These are phyloP conservation scores for Trachelus troglodyta DNA, from an alignment of 2,888 invertebrate species.

Conservation along the genomic window DNA sequence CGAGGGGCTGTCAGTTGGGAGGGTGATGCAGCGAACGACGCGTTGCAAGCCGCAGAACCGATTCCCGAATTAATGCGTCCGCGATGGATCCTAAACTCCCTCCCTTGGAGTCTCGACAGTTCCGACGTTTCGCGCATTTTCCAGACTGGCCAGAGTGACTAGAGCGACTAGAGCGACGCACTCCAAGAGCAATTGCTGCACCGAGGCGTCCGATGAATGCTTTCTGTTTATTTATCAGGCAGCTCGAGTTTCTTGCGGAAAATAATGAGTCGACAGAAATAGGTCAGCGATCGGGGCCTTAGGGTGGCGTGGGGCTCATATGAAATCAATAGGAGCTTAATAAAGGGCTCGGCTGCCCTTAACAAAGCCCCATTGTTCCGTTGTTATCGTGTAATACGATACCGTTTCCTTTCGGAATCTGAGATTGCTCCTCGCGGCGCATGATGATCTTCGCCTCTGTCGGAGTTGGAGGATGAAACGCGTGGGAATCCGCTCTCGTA, in stretches of 20 bases:
- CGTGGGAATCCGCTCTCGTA: too few species aligned
- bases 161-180: too few species aligned
- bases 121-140: too few species aligned
- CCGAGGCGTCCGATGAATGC: too few species aligned
- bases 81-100: too few species aligned
- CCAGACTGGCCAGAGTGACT: too few species aligned
- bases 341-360: constrained; percentile 42
- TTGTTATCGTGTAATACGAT: constrained; percentile 53
- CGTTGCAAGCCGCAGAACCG: neutral
- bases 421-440: constrained; percentile 3
- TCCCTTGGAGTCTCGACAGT: too few species aligned
- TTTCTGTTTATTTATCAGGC: neutral
- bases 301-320: constrained; percentile 34
- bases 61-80: neutral
- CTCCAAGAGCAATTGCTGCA: too few species aligned
- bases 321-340: constrained; percentile 46
- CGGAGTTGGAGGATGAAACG: too few species aligned
- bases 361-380: constrained; percentile 52
- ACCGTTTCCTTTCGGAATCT: constrained; percentile 43
- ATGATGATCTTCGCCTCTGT: too few species aligned
- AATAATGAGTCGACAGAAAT: constrained; percentile 33
- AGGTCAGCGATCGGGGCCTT: constrained; percentile 19
- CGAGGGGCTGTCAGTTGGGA: constrained; percentile 20
- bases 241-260: constrained; percentile 44
- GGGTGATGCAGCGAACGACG: neutral